phyloP scores from a whole-genome alignment of 1,140 invertebrate species.

The Caenorhabditis remanei region DNA sequence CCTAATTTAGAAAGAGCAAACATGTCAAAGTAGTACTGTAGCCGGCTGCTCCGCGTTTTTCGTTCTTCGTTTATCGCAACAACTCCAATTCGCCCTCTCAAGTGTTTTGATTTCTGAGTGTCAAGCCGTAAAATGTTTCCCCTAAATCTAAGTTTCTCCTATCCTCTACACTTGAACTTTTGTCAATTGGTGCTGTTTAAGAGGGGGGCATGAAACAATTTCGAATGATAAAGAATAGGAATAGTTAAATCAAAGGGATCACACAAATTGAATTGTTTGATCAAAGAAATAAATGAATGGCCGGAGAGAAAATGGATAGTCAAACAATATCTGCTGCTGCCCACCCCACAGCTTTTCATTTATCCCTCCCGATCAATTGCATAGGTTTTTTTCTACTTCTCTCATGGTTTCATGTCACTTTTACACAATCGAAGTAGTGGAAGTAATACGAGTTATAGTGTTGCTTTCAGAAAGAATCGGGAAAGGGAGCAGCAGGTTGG shows the following conservation, averaged over 20 bases:
- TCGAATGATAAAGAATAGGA: background rate
- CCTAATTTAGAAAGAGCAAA: constrained; percentile 54
- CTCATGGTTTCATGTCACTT: constrained; percentile 40
- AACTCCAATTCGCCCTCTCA: background rate
- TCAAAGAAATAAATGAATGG: constrained; percentile 46
- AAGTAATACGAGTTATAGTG: constrained; percentile 16
- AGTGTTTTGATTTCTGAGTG: constrained; percentile 53
- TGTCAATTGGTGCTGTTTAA: background rate
- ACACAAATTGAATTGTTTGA: background rate
- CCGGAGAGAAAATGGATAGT: constrained; percentile 44
- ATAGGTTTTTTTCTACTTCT: background rate
- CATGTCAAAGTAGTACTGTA: constrained; percentile 46
- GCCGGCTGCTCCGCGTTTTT: background rate
- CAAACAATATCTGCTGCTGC: constrained; percentile 49
- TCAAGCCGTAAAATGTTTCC: constrained; percentile 17
- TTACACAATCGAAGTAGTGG: background rate
- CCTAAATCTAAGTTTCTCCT: too few relatives aligned
- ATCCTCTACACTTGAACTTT: constrained; percentile 56
- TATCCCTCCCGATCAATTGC: constrained; percentile 15
- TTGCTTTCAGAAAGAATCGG: constrained; percentile 25
- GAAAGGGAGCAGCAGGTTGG: background rate
- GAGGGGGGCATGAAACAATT: background rate
- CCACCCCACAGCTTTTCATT: background rate
- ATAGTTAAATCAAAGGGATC: constrained; percentile 29
- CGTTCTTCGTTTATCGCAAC: constrained; percentile 30